These are phyloP conservation scores for Sebastes oblongus DNA, from an alignment of 2,797 vertebrate genomes.

Conservation along the genomic window DNA sequence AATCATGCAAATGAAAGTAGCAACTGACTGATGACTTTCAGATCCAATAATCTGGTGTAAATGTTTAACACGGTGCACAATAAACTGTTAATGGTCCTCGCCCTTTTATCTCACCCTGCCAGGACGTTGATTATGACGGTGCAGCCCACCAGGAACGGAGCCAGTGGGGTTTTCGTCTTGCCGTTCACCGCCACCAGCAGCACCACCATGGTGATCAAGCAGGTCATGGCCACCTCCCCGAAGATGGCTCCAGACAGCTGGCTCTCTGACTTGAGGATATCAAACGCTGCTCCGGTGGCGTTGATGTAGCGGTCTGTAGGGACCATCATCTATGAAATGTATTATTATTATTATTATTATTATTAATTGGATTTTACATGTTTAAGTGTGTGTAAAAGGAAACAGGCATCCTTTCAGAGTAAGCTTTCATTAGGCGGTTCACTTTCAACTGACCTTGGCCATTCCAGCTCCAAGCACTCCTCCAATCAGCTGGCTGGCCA, in stretches of 20 bases:
- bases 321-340: slow-evolving; percentile 74
- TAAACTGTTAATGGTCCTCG: neutral
- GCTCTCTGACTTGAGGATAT: slow-evolving; percentile 57
- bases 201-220: slow-evolving; percentile 83
- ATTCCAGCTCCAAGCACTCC: slow-evolving; percentile 88
- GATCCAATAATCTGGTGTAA: neutral
- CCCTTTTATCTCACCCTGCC: slow-evolving; percentile 84
- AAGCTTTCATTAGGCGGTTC: neutral
- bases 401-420: neutral
- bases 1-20: too few species aligned
- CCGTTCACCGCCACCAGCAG: slow-evolving; percentile 87
- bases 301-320: slow-evolving; percentile 69
- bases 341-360: too few species aligned
- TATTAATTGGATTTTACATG: neutral
- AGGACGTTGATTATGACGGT: slow-evolving; percentile 82
- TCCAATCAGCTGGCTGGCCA: slow-evolving; percentile 87
- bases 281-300: slow-evolving; percentile 84
- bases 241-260: slow-evolving; percentile 75
- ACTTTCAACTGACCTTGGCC: slow-evolving; percentile 83
- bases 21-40: neutral
- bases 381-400: neutral
- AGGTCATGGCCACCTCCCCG: slow-evolving; percentile 84
- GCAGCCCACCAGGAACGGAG: slow-evolving; percentile 86
- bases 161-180: slow-evolving; percentile 82
- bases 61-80: neutral